Percentiles rank a stretch among this genome's conserved stretches.
Evolutionary conservation across 2,113 vertebrate genomes (phyloP).

Genomic region (Brachionichthys hirsutus): DNA sequence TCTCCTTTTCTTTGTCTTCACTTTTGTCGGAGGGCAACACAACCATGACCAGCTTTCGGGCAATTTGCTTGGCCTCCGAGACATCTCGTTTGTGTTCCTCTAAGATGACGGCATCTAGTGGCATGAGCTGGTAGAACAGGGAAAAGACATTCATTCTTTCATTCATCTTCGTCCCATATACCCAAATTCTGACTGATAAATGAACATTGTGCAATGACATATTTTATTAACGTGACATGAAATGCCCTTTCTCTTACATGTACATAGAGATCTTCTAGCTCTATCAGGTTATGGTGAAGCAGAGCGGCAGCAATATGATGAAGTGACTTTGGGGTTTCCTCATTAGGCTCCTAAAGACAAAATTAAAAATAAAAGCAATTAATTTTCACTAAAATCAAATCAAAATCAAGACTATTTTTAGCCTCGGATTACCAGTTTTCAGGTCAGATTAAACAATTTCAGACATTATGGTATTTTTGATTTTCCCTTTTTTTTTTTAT

Average conservation of each 20-base stretch:
- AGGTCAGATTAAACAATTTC: not conserved
- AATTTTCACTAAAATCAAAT: not conserved
- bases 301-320: slow-evolving; percentile 97
- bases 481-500: not conserved
- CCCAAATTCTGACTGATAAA: not conserved
- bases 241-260: slow-evolving; percentile 82
- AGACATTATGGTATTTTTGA: not conserved
- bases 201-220: not conserved
- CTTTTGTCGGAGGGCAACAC: slow-evolving; percentile 86
- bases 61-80: slow-evolving; percentile 94
- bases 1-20: slow-evolving; percentile 73
- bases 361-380: slow-evolving; percentile 6
- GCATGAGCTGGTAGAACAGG: slow-evolving; percentile 85
- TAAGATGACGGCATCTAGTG: slow-evolving; percentile 85
- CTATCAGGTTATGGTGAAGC: slow-evolving; percentile 94
- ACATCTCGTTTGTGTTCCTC: slow-evolving; percentile 94
- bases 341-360: slow-evolving; percentile 88
- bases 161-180: too few relatives aligned
- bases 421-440: too few relatives aligned
- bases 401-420: not conserved
- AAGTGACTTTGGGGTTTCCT: slow-evolving; percentile 93
- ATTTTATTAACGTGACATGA: not conserved
- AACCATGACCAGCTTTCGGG: slow-evolving; percentile 95
- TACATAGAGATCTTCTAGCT: slow-evolving; percentile 96
- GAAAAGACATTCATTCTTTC: not conserved